Evolutionary conservation across 2,888 invertebrate species (phyloP).

Genomic region (Coremacera marginata): DNA sequence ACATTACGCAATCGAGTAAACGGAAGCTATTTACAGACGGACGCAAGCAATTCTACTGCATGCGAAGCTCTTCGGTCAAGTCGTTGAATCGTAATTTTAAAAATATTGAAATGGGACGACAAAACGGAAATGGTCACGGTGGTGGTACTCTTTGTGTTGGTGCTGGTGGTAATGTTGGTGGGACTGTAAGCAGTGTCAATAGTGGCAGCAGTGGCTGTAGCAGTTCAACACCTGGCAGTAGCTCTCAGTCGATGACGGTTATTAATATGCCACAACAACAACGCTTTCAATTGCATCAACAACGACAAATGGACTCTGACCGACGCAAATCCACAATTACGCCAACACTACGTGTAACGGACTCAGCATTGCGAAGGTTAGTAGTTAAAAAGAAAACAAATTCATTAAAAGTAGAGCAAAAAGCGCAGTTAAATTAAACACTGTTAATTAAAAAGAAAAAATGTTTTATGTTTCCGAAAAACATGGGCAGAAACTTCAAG

Average conservation of each 20-base stretch:
- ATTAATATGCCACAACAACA: constrained; percentile 46
- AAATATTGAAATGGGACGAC: not conserved
- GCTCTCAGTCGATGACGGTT: constrained; percentile 46
- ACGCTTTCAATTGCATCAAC: constrained; percentile 45
- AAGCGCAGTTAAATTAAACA: no score
- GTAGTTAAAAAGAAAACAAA: not conserved
- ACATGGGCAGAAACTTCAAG: no score
- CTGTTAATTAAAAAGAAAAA: no score
- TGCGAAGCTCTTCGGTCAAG: constrained; percentile 58
- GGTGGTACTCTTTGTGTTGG: not conserved
- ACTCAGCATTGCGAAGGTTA: constrained; percentile 60
- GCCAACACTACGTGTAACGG: constrained; percentile 56
- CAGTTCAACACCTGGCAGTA: not conserved
- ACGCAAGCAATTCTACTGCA: constrained; percentile 58
- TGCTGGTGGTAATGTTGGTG: constrained; percentile 14
- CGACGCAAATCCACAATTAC: constrained; percentile 56
- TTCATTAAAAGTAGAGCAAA: no score
- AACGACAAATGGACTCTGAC: constrained; percentile 48
- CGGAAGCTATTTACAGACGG: constrained; percentile 55
- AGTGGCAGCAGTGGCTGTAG: not conserved
- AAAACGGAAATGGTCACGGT: not conserved
- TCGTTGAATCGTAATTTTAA: constrained; percentile 52
- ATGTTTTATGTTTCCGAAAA: no score
- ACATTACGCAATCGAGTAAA: constrained; percentile 45
- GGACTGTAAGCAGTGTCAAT: constrained; percentile 26